Evolutionary conservation across 2,113 vertebrate species (phyloP), one percentile per base, ranked within the genome.

Genomic region (Campylorhamphus procurvoides): DNA sequence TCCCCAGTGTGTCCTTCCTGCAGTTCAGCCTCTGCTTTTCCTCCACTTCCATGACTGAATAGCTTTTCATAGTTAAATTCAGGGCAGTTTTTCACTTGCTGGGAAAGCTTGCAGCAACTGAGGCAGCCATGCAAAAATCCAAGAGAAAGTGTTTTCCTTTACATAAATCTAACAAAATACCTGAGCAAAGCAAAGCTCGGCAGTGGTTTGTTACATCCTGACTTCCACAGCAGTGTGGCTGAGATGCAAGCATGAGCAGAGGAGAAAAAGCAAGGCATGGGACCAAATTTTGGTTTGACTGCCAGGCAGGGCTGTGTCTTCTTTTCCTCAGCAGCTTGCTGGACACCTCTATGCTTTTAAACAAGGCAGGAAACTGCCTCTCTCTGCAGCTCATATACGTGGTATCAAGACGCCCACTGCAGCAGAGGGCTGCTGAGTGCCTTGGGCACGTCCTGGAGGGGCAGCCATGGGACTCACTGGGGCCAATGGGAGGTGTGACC

Each of bases 381-480:
- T 58, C 49, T 62, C n/a, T 1, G 10, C 58, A 33, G 71, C 66
- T 60, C 0, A 0, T 33, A 14, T 14, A 27, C 4, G 0, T 19
- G 50, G 35, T 0, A 25, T 44, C 63, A 63, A 47, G 50, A 44
- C 12, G 33, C 52, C 33, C 59, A 25, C n/a, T 0, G 0, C 42
- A 25, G 16, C 16, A 7, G 0, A 0, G 63, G 18, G 76, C 40
- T 52, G 56, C 69, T 58, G 79, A 28, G 28, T 4, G 12, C 31
- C 66, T 8, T 2, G 1, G 59, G 25, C 42, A 35, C 0, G 0
- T 42, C 71, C 64, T 3, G 1, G 25, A 27, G 39, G 50, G 56
- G 37, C 1, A 4, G 31, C 9, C 2, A 1, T 1, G 6, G 35
- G 40, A 31, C 29, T 9, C 28, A 3, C 29, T 0, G 0, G 58